Percentiles rank a stretch among this genome's conserved stretches.
phyloP scores from a whole-genome alignment of 2,888 invertebrate genomes.

The Tenthredo scrophulariae region DNA sequence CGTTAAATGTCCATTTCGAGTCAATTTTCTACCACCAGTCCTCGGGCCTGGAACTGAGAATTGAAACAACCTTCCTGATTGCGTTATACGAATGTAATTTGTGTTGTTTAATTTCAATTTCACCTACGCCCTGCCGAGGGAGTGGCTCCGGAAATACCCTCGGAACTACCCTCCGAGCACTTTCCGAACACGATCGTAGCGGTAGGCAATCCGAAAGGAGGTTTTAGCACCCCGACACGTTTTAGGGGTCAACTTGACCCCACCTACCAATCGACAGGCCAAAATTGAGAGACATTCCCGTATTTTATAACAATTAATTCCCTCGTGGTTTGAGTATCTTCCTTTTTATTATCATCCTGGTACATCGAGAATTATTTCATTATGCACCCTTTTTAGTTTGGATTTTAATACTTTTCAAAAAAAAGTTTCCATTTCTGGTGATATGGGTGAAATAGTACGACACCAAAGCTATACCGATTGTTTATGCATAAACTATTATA shows the following conservation, averaged over 20 bases:
- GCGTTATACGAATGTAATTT: constrained; percentile 62
- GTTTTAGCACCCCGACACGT: constrained; percentile 42
- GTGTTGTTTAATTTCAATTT: constrained; percentile 64
- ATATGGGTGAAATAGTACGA: neutral
- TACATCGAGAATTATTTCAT: neutral
- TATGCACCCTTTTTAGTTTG: neutral
- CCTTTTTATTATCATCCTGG: neutral
- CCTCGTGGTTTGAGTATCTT: neutral
- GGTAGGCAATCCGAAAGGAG: constrained; percentile 35
- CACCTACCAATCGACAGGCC: constrained; percentile 11
- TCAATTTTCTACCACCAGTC: constrained; percentile 58
- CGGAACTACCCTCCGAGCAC: constrained; percentile 43
- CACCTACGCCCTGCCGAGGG: constrained; percentile 53
- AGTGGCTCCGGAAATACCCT: constrained; percentile 45
- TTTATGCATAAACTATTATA: neutral
- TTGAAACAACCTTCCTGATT: constrained; percentile 62
- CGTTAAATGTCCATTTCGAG: constrained; percentile 65
- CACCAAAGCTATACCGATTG: neutral
- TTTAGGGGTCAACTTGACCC: constrained; percentile 46
- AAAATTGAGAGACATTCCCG: neutral
- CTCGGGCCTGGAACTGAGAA: constrained; percentile 58
- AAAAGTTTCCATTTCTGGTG: neutral
- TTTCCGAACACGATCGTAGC: constrained; percentile 43
- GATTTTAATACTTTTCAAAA: neutral
- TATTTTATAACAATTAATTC: constrained; percentile 16